A percentile compares a stretch with the other conserved stretches of the same genome.
These are phyloP conservation scores for Caenorhabditis sulstoni DNA, from an alignment of 2,888 invertebrate species.

Conservation along the genomic window DNA sequence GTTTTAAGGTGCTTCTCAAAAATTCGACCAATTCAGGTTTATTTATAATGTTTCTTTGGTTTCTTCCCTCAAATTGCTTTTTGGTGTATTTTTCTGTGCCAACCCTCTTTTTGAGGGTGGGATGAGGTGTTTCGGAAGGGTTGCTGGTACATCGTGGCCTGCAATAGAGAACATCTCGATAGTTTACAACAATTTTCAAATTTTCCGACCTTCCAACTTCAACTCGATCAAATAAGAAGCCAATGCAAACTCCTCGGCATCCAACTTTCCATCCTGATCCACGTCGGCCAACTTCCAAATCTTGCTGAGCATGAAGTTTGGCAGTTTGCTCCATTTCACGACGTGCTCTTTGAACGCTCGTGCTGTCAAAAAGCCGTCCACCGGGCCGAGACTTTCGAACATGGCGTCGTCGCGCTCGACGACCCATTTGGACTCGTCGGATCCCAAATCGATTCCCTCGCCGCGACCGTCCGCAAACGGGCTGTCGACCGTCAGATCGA, in stretches of 20 bases:
- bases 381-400: constrained; percentile 88
- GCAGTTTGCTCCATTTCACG: constrained; percentile 96
- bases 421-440: constrained; percentile 97
- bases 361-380: constrained; percentile 93
- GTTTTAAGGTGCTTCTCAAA: no score
- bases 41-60: no score
- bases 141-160: constrained; percentile 75
- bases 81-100: neutral
- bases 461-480: constrained; percentile 92
- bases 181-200: no score
- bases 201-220: constrained; percentile 83
- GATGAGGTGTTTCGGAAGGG: constrained; percentile 76
- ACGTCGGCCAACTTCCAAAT: constrained; percentile 98
- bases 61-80: no score
- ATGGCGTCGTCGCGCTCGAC: constrained; percentile 92
- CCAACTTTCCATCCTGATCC: constrained; percentile 88
- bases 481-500: constrained; percentile 84
- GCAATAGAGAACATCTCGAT: constrained; percentile 12
- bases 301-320: constrained; percentile 93
- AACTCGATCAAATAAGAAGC: constrained; percentile 96
- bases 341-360: constrained; percentile 94
- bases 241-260: constrained; percentile 95
- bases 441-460: constrained; percentile 96
- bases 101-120: constrained; percentile 74
- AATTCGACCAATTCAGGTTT: no score